phyloP scores from a whole-genome alignment of 2,888 invertebrate species.

The Temnothorax ravouxi region DNA sequence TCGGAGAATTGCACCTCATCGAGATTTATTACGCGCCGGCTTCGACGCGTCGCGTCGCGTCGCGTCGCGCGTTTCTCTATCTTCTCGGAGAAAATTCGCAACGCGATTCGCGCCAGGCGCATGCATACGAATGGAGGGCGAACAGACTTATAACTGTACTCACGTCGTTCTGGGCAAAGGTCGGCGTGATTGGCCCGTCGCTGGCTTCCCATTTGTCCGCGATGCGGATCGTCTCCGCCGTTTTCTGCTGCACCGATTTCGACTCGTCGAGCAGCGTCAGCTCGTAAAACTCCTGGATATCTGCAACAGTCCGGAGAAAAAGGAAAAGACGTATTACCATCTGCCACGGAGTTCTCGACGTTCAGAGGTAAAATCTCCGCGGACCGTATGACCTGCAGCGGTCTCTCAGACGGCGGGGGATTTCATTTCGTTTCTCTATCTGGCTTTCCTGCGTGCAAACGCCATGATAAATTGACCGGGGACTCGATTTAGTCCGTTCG shows the following conservation, averaged over 20 bases:
- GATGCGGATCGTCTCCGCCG: conserved; percentile 97
- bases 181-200: conserved; percentile 89
- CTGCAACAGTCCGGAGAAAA: conserved; percentile 88
- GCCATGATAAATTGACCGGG: conserved; percentile 45
- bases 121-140: background rate
- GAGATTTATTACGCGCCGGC: background rate
- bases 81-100: background rate
- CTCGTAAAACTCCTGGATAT: conserved; percentile 99
- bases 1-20: background rate
- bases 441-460: conserved; percentile 32
- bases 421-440: conserved; percentile 38
- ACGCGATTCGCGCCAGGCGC: conserved; percentile 29
- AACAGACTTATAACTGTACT: conserved; percentile 82
- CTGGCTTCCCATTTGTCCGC: conserved; percentile 97
- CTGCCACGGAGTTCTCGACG: background rate
- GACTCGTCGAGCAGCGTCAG: conserved; percentile 97
- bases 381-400: conserved; percentile 1
- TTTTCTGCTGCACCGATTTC: conserved; percentile 98
- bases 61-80: background rate
- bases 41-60: background rate
- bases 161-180: conserved; percentile 89
- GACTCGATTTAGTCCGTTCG: conserved; percentile 27
- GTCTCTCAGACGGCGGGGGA: conserved; percentile 25
- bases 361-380: conserved; percentile 21
- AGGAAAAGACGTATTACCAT: conserved; percentile 64